Evolutionary conservation across 2,888 invertebrate species (phyloP).

Genomic region (Brassicogethes aeneus): DNA sequence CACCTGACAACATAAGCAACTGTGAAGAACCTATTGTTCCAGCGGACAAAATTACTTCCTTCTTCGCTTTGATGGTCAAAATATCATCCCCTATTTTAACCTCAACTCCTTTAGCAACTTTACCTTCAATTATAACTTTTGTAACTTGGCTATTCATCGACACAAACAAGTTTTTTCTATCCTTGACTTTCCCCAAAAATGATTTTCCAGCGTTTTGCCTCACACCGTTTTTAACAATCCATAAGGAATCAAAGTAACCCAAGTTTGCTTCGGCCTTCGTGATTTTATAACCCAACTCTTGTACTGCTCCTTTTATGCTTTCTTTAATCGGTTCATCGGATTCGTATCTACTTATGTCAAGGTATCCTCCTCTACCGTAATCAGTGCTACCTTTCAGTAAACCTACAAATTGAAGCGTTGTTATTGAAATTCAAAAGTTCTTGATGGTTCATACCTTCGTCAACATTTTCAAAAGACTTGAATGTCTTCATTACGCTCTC

Average conservation of each 20-base stretch:
- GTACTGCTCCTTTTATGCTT: conserved; percentile 32
- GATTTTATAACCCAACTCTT: conserved; percentile 39
- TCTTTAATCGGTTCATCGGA: conserved; percentile 28
- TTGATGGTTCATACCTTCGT: too few species aligned
- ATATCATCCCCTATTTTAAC: conserved; percentile 32
- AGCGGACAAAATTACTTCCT: conserved; percentile 56
- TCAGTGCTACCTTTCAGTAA: conserved; percentile 9
- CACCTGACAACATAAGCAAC: conserved; percentile 58
- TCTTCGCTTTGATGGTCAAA: conserved; percentile 38
- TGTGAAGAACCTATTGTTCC: conserved; percentile 61
- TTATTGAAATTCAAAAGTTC: too few species aligned
- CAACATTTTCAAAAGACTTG: conserved; percentile 32
- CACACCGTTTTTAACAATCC: conserved; percentile 35
- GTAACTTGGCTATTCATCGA: conserved; percentile 49
- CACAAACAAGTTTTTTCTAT: conserved; percentile 50
- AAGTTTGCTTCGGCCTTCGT: conserved; percentile 22
- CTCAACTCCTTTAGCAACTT: conserved; percentile 35
- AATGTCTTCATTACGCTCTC: conserved; percentile 42
- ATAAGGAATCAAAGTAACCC: conserved; percentile 25
- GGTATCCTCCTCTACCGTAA: conserved; percentile 36
- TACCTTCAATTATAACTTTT: conserved; percentile 46
- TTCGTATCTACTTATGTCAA: conserved; percentile 39
- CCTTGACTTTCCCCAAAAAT: conserved; percentile 46
- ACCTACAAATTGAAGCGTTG: too few species aligned
- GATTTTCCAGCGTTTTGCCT: conserved; percentile 57